A percentile compares a stretch with the other conserved stretches of the same genome.
phyloP scores from a whole-genome alignment of 2,797 vertebrate genomes.

The Oreonectes daqikongensis region DNA sequence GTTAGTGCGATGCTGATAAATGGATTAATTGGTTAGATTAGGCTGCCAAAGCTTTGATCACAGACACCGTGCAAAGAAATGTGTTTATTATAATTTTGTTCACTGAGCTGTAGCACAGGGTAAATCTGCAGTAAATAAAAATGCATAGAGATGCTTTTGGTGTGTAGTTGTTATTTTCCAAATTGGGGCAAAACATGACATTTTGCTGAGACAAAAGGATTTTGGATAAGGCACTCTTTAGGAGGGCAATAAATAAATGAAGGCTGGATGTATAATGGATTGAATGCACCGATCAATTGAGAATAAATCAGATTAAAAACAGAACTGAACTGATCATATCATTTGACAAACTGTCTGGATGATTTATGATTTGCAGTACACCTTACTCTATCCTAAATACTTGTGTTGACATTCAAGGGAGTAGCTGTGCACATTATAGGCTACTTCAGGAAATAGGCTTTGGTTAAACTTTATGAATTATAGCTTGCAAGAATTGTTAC shows the following conservation, averaged over 20 bases:
- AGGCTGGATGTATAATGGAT: neutral
- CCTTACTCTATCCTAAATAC: neutral
- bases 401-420: too few relatives aligned
- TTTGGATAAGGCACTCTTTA: neutral
- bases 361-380: neutral
- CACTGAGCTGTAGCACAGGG: conserved; percentile 40
- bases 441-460: too few relatives aligned
- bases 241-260: neutral
- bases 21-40: conserved; percentile 64
- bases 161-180: conserved; percentile 14
- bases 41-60: conserved; percentile 60
- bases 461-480: neutral
- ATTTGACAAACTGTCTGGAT: neutral
- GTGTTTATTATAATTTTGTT: conserved; percentile 61
- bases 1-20: conserved; percentile 58
- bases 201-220: neutral
- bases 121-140: conserved; percentile 38
- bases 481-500: too few relatives aligned
- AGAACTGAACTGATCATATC: neutral
- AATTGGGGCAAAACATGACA: conserved; percentile 20
- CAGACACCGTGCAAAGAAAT: conserved; percentile 46
- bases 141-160: neutral
- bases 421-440: too few relatives aligned
- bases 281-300: neutral
- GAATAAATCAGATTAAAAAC: neutral